Evolutionary conservation across 2,797 vertebrate species (phyloP).

Genomic region (Prunella strophiata): DNA sequence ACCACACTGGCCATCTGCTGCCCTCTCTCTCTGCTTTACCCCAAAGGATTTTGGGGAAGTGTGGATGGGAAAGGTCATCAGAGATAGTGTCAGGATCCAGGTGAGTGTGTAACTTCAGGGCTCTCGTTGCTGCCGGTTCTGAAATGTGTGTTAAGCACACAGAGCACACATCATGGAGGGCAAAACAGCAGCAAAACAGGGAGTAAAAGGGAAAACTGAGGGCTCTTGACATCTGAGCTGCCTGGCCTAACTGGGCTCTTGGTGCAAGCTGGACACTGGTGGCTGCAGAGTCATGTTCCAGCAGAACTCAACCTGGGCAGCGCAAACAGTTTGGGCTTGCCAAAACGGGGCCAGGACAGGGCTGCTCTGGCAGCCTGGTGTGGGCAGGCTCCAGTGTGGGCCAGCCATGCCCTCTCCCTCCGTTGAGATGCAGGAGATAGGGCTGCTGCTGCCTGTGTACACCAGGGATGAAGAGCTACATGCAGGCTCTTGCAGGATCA

Average conservation of each 20-base stretch:
- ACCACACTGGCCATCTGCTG: background rate
- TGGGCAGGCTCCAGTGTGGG: background rate
- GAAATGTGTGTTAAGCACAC: background rate
- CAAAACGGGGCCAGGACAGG: background rate
- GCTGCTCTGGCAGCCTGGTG: background rate
- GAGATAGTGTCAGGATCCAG: background rate
- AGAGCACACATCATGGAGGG: accelerated
- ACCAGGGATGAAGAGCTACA: background rate
- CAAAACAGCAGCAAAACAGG: background rate
- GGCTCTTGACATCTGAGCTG: background rate
- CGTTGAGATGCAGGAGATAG: background rate
- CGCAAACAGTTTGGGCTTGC: background rate
- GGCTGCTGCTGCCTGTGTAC: background rate
- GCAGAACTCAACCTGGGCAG: background rate
- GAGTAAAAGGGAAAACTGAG: background rate
- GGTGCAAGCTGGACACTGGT: background rate
- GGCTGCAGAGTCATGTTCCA: background rate
- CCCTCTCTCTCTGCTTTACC: background rate
- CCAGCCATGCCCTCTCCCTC: background rate
- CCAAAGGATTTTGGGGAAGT: background rate
- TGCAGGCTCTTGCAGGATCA: conserved; percentile 36
- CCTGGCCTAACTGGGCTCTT: accelerated
- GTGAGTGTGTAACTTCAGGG: background rate
- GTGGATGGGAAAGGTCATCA: background rate
- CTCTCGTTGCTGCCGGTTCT: background rate